phyloP scores from a whole-genome alignment of 2,113 vertebrate genomes.

The Zosterops pallidus region DNA sequence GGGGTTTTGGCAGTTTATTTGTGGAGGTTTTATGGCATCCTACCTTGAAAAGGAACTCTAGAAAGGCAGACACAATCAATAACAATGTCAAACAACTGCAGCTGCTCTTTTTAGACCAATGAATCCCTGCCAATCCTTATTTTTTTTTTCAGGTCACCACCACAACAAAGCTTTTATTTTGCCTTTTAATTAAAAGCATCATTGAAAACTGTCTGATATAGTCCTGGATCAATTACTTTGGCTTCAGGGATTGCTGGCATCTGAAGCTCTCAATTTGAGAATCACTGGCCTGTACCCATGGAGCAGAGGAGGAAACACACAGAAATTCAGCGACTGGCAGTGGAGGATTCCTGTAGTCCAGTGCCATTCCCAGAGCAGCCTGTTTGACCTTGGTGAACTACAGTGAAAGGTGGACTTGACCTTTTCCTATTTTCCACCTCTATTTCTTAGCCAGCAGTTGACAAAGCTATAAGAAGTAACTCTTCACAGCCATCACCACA shows the following conservation, averaged over 20 bases:
- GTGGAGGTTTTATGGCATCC: neutral
- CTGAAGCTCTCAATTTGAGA: neutral
- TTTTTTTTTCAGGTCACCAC: conserved; percentile 26
- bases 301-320: neutral
- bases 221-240: neutral
- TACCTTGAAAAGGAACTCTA: neutral
- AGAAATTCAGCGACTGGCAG: neutral
- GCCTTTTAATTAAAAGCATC: conserved; percentile 35
- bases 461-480: neutral
- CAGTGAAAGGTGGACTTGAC: neutral
- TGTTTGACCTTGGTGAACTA: neutral
- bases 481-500: neutral
- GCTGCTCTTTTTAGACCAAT: neutral
- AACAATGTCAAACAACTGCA: neutral
- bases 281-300: neutral
- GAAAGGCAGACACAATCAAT: neutral
- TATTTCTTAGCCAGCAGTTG: neutral
- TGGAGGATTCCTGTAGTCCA: accelerated
- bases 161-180: neutral
- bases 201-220: conserved; percentile 8
- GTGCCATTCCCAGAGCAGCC: neutral
- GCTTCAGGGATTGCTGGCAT: neutral
- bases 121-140: conserved; percentile 20
- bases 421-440: neutral
- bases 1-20: neutral